Evolutionary conservation across 2,113 vertebrate genomes (phyloP).

Genomic region (Hemiprocne comata): DNA sequence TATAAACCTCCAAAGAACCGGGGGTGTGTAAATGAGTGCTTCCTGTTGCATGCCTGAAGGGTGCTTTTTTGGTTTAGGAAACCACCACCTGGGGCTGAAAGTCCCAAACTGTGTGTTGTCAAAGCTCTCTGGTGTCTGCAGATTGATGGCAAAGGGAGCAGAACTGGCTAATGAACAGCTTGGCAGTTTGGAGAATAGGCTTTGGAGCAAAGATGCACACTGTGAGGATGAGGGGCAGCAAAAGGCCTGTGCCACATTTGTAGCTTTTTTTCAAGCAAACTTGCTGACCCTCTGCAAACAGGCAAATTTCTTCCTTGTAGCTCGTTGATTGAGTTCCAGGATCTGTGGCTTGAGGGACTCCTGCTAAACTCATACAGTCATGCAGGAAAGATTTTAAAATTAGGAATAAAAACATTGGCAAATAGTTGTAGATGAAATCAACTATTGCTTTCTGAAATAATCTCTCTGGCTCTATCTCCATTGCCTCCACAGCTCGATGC

Average conservation of each 20-base stretch:
- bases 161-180: neutral
- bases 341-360: neutral
- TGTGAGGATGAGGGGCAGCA: neutral
- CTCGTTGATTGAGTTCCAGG: neutral
- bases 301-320: neutral
- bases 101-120: neutral
- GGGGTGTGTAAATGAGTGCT: neutral
- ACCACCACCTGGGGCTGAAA: neutral
- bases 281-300: neutral
- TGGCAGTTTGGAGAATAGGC: neutral
- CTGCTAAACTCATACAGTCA: neutral
- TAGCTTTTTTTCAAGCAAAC: neutral
- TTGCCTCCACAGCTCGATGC: neutral
- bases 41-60: neutral
- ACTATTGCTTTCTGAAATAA: neutral
- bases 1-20: neutral
- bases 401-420: neutral
- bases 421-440: slow-evolving; percentile 2
- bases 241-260: neutral
- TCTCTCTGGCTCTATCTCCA: neutral
- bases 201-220: neutral
- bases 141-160: neutral
- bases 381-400: neutral
- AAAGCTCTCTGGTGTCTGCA: neutral
- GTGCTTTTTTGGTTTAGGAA: neutral